Percentiles rank a stretch among this genome's conserved stretches.
These are phyloP conservation scores for Zophobas atratus DNA, from an alignment of 1,140 invertebrate genomes.

Conservation along the genomic window DNA sequence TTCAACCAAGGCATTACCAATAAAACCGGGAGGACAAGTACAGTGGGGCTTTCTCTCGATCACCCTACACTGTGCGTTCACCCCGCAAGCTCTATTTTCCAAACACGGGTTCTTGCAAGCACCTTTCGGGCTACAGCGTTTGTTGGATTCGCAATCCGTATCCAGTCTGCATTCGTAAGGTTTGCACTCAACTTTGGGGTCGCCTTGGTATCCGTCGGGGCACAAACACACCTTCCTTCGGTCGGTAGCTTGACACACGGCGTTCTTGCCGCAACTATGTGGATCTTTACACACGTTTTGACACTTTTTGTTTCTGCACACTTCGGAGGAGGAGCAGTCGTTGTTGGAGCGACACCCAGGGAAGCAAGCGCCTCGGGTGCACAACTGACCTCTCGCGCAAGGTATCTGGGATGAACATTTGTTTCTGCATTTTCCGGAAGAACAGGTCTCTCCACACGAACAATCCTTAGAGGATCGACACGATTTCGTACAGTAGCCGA, in stretches of 20 bases:
- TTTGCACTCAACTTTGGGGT: constrained; percentile 81
- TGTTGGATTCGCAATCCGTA: constrained; percentile 84
- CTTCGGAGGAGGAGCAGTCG: constrained; percentile 85
- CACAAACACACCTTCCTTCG: constrained; percentile 88
- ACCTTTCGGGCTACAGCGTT: constrained; percentile 80
- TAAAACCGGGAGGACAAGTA: constrained; percentile 87
- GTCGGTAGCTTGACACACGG: constrained; percentile 81
- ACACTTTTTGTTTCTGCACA: constrained; percentile 84
- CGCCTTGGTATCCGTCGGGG: constrained; percentile 86
- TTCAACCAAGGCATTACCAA: constrained; percentile 85
- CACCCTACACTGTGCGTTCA: constrained; percentile 90
- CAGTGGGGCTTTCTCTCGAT: constrained; percentile 83
- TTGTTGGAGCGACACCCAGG: constrained; percentile 83
- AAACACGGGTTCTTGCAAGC: constrained; percentile 89
- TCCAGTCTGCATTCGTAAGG: constrained; percentile 84
- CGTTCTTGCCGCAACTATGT: constrained; percentile 81
- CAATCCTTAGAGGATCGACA: constrained; percentile 81
- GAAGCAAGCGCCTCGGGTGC: constrained; percentile 75
- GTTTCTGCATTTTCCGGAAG: constrained; percentile 74
- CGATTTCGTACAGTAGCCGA: constrained; percentile 81
- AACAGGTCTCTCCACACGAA: constrained; percentile 81
- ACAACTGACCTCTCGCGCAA: constrained; percentile 71
- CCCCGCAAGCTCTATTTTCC: constrained; percentile 82
- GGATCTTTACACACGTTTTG: constrained; percentile 80
- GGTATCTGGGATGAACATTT: constrained; percentile 72